Conservation (phyloP, 2,888 invertebrate genomes). For the Heliconius sara region DNA sequence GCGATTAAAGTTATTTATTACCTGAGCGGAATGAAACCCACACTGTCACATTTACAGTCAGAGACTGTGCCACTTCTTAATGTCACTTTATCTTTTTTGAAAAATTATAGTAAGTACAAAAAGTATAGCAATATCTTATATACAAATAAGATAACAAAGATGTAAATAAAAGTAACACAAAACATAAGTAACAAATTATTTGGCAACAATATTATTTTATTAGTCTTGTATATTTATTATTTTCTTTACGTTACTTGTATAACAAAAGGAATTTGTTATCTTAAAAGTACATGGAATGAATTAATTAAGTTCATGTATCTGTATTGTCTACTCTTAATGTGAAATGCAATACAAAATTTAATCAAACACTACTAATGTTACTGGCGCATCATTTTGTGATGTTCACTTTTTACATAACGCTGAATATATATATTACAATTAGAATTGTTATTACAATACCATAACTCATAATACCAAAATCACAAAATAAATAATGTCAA, state of each 20-base stretch:
- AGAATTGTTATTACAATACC: neutral
- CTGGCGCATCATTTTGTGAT: neutral
- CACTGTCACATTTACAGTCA: too few species aligned
- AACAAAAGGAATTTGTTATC: too few species aligned
- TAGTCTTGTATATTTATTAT: neutral
- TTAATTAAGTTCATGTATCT: neutral
- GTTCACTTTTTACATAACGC: neutral
- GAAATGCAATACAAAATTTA: neutral
- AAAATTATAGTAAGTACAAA: neutral
- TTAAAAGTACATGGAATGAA: neutral
- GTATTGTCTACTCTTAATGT: neutral
- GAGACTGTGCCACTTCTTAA: neutral
- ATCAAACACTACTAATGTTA: too few species aligned
- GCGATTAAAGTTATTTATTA: too few species aligned
- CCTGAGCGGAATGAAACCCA: too few species aligned
- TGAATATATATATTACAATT: neutral
- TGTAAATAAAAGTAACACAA: too few species aligned
- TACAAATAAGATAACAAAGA: neutral
- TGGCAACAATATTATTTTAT: neutral
- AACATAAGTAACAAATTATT: neutral
- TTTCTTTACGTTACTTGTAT: neutral
- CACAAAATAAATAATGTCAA: slow-evolving; percentile 19
- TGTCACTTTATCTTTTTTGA: neutral
- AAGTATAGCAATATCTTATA: neutral
- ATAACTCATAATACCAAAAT: neutral